A percentile compares a stretch with the other conserved stretches of the same genome.
Conservation (phyloP, 1,140 invertebrate species). For the Arion vulgaris region DNA sequence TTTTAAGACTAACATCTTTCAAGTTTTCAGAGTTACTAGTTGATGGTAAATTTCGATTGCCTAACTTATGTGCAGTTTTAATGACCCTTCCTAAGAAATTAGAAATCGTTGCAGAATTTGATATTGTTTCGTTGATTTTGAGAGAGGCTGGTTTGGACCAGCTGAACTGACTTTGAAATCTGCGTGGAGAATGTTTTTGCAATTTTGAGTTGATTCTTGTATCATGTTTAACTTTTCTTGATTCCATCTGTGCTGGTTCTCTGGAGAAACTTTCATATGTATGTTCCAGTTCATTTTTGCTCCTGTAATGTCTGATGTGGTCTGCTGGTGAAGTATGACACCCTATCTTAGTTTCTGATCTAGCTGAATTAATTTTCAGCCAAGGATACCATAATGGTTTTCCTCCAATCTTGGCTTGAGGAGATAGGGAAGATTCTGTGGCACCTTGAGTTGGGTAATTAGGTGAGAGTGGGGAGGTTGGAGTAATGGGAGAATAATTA, state of each 20-base stretch:
- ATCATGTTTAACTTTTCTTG: not conserved
- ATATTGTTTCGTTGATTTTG: not conserved
- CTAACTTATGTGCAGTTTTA: not conserved
- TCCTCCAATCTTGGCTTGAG: not conserved
- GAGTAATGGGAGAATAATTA: conserved; percentile 36
- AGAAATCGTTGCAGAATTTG: not conserved
- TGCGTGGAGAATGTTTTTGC: not conserved
- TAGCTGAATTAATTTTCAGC: not conserved
- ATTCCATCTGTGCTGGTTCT: not conserved
- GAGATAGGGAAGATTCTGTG: not conserved
- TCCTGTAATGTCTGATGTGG: not conserved
- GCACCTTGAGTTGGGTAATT: not conserved
- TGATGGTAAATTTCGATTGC: not conserved
- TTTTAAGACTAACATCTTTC: not conserved
- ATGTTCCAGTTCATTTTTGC: not conserved
- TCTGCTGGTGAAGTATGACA: not conserved
- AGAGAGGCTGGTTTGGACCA: not conserved
- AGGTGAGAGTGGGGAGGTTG: conserved; percentile 32
- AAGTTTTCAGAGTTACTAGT: not conserved
- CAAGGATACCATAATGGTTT: conserved; percentile 37
- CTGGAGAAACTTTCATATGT: not conserved
- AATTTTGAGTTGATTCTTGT: not conserved
- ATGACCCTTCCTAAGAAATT: not conserved
- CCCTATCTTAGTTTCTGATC: not conserved
- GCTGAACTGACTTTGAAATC: not conserved